Conservation (phyloP, 64 coral and sea anemone species). For the Montipora efflorescens region DNA sequence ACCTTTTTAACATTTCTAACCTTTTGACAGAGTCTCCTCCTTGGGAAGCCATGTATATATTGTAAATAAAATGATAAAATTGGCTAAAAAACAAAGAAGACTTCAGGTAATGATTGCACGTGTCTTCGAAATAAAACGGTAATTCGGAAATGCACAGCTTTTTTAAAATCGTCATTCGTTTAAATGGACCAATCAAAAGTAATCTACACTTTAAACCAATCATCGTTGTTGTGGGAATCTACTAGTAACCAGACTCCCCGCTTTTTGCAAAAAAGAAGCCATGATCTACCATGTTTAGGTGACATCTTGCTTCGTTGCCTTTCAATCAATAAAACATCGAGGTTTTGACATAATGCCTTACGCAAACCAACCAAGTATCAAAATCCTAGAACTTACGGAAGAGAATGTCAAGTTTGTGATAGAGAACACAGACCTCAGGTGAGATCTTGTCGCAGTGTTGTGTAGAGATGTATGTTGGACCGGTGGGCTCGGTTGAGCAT, state of each 20-base stretch:
- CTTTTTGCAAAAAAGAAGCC: not conserved
- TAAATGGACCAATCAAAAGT: constrained; percentile 75
- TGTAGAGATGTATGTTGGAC: too few relatives aligned
- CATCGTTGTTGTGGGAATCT: not conserved
- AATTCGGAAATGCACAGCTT: constrained; percentile 8
- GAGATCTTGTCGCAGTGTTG: not conserved
- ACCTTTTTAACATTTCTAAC: not conserved
- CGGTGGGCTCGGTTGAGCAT: too few relatives aligned
- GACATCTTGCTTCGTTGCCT: too few relatives aligned
- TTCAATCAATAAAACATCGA: too few relatives aligned
- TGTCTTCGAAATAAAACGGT: not conserved
- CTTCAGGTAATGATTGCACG: not conserved
- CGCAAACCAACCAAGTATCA: constrained; percentile 97
- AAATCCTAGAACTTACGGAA: constrained; percentile 93
- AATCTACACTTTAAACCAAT: constrained; percentile 1
- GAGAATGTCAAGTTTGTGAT: constrained; percentile 99
- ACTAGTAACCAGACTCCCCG: not conserved
- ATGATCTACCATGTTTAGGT: too few relatives aligned
- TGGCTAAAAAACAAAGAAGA: not conserved
- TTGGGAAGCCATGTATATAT: not conserved
- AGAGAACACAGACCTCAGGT: constrained; percentile 99
- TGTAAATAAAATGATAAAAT: not conserved
- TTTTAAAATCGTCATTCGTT: constrained; percentile 51
- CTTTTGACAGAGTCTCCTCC: not conserved
- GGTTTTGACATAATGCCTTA: constrained; percentile 80